Evolutionary conservation across 2,113 vertebrate species (phyloP).

Genomic region (Corythornis madagascariensis): DNA sequence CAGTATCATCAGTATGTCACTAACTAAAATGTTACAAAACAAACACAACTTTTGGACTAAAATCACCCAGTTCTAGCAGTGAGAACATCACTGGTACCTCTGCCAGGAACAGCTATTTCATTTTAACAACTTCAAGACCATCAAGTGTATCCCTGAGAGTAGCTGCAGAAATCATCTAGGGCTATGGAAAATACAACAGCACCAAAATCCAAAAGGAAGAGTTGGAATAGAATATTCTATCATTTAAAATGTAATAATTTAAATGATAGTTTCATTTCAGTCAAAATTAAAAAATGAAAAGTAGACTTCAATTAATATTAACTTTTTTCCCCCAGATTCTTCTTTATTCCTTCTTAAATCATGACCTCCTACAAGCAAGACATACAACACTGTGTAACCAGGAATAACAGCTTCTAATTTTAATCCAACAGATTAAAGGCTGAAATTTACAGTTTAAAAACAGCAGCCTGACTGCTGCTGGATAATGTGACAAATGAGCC

Average conservation of each 20-base stretch:
- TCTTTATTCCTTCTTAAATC: not conserved
- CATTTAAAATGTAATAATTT: not conserved
- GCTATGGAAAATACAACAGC: not conserved
- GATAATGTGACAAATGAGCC: not conserved
- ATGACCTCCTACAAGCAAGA: not conserved
- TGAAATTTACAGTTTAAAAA: not conserved
- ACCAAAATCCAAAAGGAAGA: not conserved
- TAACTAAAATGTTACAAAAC: not conserved
- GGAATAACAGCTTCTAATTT: slow-evolving; percentile 13
- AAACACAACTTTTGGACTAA: not conserved
- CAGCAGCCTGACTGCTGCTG: not conserved
- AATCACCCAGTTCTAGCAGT: not conserved
- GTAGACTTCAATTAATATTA: not conserved
- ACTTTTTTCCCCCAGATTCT: not conserved
- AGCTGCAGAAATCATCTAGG: not conserved
- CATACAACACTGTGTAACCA: not conserved
- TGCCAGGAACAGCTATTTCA: not conserved
- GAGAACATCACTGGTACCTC: not conserved
- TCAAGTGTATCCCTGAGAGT: not conserved
- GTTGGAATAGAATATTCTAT: not conserved
- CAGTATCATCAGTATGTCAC: not conserved
- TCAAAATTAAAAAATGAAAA: not conserved
- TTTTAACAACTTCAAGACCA: not conserved
- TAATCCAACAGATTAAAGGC: not conserved
- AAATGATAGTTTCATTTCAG: not conserved